A percentile compares a stretch with the other conserved stretches of the same genome.
These are phyloP conservation scores for Cathartes aura DNA, from an alignment of 2,113 vertebrate species.

Conservation along the genomic window DNA sequence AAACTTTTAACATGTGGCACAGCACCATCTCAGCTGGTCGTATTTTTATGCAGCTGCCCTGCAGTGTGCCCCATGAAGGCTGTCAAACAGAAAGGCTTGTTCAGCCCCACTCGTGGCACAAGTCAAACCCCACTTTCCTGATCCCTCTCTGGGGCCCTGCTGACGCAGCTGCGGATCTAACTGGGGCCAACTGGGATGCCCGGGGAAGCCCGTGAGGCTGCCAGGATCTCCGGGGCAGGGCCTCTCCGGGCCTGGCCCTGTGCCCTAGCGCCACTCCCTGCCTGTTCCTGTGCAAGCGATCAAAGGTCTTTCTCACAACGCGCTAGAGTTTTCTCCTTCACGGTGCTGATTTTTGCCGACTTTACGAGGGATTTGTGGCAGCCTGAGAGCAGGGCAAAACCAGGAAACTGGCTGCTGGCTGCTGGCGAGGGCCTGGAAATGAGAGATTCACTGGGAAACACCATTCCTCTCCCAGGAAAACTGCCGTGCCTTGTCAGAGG, in stretches of 20 bases:
- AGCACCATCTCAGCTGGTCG: background rate
- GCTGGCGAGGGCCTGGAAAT: background rate
- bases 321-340: fast-evolving
- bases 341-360: background rate
- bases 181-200: fast-evolving
- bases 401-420: no score
- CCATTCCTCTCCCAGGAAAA: background rate
- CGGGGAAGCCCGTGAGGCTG: fast-evolving
- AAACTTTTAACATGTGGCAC: fast-evolving
- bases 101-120: fast-evolving
- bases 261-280: background rate
- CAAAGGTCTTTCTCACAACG: background rate
- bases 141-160: background rate
- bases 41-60: background rate
- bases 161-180: no score
- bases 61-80: fast-evolving
- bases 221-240: background rate
- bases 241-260: background rate
- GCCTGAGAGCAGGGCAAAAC: fast-evolving
- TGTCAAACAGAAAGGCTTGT: background rate
- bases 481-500: background rate
- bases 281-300: background rate
- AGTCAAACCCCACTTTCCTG: background rate
- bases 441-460: background rate
- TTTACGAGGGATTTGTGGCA: fast-evolving